Percentiles rank a stretch among this genome's conserved stretches.
phyloP scores from a whole-genome alignment of 2,113 vertebrate species.

The Amia ocellicauda region DNA sequence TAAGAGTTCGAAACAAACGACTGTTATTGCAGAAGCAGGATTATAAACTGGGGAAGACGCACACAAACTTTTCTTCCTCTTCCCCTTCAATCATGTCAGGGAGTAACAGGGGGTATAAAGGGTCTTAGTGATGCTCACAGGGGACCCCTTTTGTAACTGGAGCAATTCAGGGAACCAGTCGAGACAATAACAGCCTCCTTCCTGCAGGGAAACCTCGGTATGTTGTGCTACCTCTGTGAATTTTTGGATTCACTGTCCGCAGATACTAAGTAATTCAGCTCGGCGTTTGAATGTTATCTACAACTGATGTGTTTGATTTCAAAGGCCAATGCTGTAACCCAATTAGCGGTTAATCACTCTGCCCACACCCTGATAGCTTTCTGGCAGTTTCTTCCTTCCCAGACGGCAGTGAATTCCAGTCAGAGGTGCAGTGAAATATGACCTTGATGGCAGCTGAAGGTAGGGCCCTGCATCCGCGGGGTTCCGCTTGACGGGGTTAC shows the following conservation, averaged over 20 bases:
- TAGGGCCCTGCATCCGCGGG: not conserved
- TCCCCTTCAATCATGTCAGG: too few relatives aligned
- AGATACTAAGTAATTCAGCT: constrained; percentile 46
- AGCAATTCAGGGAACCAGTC: too few relatives aligned
- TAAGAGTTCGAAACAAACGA: too few relatives aligned
- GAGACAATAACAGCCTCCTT: too few relatives aligned
- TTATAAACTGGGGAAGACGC: too few relatives aligned
- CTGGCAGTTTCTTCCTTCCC: accelerated
- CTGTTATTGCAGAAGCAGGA: too few relatives aligned
- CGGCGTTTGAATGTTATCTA: constrained; percentile 52
- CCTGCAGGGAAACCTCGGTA: too few relatives aligned
- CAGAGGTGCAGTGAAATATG: accelerated
- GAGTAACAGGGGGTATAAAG: too few relatives aligned
- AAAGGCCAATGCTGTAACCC: constrained; percentile 23
- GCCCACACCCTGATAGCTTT: constrained; percentile 23
- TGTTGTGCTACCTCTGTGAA: not conserved
- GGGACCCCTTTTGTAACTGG: too few relatives aligned
- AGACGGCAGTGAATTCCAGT: accelerated
- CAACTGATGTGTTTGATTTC: constrained; percentile 44
- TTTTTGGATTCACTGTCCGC: constrained; percentile 15
- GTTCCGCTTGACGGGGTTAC: constrained; percentile 5
- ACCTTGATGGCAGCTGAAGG: accelerated
- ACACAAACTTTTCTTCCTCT: too few relatives aligned
- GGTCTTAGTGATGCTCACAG: too few relatives aligned
- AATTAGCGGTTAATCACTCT: constrained; percentile 46